Percentiles rank a stretch among this genome's conserved stretches.
Conservation (phyloP, 2,888 invertebrate species). For the Meta bourneti region DNA sequence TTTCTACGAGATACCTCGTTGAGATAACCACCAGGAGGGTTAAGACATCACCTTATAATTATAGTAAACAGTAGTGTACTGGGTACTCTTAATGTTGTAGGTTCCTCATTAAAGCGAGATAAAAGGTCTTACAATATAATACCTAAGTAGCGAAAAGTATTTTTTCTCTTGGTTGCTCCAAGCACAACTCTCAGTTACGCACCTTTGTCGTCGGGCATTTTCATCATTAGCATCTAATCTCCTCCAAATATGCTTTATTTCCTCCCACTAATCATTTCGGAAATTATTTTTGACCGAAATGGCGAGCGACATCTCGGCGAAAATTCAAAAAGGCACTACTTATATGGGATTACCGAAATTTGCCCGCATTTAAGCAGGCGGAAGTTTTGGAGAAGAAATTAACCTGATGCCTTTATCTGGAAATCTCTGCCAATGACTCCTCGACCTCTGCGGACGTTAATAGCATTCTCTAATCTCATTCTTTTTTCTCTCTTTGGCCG, state of each 20-base stretch:
- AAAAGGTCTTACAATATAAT: no score
- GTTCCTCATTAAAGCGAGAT: no score
- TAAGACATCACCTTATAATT: no score
- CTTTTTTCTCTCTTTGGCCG: neutral
- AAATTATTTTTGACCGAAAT: slow-evolving; percentile 7
- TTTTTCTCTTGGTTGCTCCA: no score
- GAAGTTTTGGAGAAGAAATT: slow-evolving; percentile 3
- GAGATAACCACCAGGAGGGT: no score
- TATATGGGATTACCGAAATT: slow-evolving; percentile 6
- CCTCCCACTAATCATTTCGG: slow-evolving; percentile 20
- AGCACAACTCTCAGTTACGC: no score
- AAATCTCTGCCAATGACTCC: slow-evolving; percentile 18
- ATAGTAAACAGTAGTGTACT: no score
- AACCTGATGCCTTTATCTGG: slow-evolving; percentile 30
- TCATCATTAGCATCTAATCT: neutral
- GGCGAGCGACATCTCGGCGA: no score
- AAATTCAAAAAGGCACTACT: neutral
- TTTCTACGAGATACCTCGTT: no score
- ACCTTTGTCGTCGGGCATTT: neutral
- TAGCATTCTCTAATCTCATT: neutral
- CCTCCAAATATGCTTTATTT: neutral
- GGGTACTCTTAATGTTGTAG: no score
- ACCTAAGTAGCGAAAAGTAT: no score
- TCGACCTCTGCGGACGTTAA: neutral
- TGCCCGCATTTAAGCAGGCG: neutral